Evolutionary conservation across 2,888 invertebrate genomes (phyloP).

Genomic region (Rapana venosa): DNA sequence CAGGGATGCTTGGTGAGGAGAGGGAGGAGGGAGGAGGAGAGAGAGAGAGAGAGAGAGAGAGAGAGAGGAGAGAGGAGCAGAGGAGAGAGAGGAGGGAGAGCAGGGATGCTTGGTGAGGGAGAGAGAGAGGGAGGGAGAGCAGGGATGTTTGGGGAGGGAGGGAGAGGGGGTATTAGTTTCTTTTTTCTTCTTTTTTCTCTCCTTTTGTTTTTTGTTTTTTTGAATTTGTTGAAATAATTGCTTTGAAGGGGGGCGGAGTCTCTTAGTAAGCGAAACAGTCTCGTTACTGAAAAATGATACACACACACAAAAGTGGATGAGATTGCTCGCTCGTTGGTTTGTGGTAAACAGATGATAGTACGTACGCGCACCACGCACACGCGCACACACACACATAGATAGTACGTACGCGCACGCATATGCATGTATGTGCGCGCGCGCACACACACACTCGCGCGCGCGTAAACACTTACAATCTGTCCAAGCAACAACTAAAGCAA

Average conservation of each 20-base stretch:
- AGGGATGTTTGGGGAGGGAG: not conserved
- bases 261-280: too few relatives aligned
- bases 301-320: too few relatives aligned
- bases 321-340: too few relatives aligned
- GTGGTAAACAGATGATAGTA: too few relatives aligned
- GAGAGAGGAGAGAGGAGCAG: not conserved
- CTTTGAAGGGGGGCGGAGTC: too few relatives aligned
- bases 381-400: too few relatives aligned
- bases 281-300: too few relatives aligned
- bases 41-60: not conserved
- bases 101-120: not conserved
- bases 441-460: not conserved
- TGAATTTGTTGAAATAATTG: too few relatives aligned
- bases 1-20: not conserved
- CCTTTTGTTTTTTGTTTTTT: not conserved
- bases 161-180: too few relatives aligned
- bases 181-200: not conserved
- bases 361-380: not conserved
- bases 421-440: too few relatives aligned
- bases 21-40: not conserved
- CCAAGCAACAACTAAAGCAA: too few relatives aligned
- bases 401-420: too few relatives aligned
- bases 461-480: not conserved
- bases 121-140: not conserved
- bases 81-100: not conserved